Conservation (phyloP, 92 coral and sea anemone species). For the Zoanthus solanderi region DNA sequence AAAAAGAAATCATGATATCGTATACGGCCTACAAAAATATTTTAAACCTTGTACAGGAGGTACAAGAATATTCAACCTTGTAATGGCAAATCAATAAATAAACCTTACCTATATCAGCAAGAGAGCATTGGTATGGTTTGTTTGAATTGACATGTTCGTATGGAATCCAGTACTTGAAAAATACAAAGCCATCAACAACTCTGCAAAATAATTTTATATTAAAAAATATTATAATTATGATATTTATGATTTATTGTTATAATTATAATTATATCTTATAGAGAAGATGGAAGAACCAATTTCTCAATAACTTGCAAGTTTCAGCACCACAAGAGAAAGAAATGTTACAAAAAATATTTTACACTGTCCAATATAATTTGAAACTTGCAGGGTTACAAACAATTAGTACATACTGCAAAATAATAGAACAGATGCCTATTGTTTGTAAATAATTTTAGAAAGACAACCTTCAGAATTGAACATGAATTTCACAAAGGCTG, state of each 20-base stretch:
- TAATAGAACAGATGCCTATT: too few relatives aligned
- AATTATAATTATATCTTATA: background rate
- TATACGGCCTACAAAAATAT: too few relatives aligned
- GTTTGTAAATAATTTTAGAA: too few relatives aligned
- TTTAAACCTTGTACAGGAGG: too few relatives aligned
- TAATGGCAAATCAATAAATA: too few relatives aligned
- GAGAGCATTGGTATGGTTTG: conserved; percentile 72
- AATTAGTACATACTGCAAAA: too few relatives aligned
- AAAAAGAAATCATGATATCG: too few relatives aligned
- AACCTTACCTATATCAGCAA: conserved; percentile 70
- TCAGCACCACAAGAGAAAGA: background rate
- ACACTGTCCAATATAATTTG: background rate
- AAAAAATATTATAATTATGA: background rate
- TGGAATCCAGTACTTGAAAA: conserved; percentile 97
- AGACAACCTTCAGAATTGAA: too few relatives aligned
- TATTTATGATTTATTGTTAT: background rate
- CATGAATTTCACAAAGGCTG: too few relatives aligned
- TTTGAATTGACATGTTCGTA: conserved; percentile 71
- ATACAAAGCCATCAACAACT: conserved; percentile 96
- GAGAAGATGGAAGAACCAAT: too few relatives aligned
- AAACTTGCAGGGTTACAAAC: too few relatives aligned
- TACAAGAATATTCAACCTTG: too few relatives aligned
- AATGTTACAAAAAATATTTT: background rate
- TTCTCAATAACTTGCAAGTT: background rate
- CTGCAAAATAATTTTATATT: background rate